A percentile compares a stretch with the other conserved stretches of the same genome.
Evolutionary conservation across 2,113 vertebrate species (phyloP).

Genomic region (Bubo scandiacus): DNA sequence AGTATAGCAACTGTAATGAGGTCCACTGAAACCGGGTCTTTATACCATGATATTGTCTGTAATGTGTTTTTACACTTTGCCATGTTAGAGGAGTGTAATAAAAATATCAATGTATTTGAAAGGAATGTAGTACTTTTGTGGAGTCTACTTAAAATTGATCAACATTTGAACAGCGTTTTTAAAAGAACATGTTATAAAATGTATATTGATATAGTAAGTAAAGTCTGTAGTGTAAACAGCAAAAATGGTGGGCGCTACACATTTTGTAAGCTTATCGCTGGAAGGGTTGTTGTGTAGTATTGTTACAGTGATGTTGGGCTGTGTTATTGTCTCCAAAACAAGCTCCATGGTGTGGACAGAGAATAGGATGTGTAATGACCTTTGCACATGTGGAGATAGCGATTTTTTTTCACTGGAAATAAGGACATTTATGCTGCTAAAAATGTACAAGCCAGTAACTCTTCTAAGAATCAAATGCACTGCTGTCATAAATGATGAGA

Average conservation of each 20-base stretch:
- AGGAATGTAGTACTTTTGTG: background rate
- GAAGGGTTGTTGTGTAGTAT: background rate
- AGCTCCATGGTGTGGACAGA: background rate
- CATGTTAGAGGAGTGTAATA: background rate
- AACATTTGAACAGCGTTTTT: background rate
- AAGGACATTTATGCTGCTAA: background rate
- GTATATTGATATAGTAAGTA: rapidly evolving
- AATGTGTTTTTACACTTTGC: background rate
- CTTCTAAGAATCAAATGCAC: background rate
- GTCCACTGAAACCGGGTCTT: background rate
- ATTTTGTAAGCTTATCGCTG: background rate
- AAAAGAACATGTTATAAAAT: background rate
- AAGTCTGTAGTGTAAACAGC: background rate
- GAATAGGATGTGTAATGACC: background rate
- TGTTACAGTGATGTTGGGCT: background rate
- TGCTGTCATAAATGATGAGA: background rate
- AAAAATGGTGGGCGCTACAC: background rate
- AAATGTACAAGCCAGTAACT: background rate
- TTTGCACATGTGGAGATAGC: background rate
- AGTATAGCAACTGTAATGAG: background rate
- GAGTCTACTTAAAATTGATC: background rate
- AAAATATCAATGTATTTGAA: background rate
- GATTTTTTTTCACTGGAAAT: background rate
- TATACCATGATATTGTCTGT: background rate
- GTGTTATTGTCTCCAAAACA: background rate